A percentile compares a stretch with the other conserved stretches of the same genome.
phyloP scores from a whole-genome alignment of 35 echinoderm and acorn worm genomes.

The Diadema setosum region DNA sequence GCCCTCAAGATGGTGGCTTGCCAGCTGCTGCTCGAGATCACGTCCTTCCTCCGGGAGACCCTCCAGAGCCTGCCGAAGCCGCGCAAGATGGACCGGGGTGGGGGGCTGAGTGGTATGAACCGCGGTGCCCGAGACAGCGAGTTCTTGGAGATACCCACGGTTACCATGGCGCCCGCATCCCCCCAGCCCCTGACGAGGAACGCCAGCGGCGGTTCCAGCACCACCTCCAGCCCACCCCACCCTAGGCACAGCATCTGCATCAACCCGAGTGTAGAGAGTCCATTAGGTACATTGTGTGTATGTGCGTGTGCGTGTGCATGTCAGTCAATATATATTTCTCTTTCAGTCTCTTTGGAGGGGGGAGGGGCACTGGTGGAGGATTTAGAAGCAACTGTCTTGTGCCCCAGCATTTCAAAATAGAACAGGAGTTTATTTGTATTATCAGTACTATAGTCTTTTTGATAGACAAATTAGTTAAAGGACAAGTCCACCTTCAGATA shows the following conservation, averaged over 20 bases:
- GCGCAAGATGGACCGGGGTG: conserved; percentile 66
- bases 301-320: too few relatives aligned
- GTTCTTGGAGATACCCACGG: conserved; percentile 71
- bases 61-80: conserved; percentile 90
- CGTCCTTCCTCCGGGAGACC: conserved; percentile 88
- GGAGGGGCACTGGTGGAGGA: too few relatives aligned
- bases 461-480: too few relatives aligned
- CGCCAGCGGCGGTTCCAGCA: conserved; percentile 83
- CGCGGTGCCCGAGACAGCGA: conserved; percentile 62
- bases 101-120: not conserved
- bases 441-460: too few relatives aligned
- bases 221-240: conserved; percentile 86
- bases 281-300: conserved; percentile 67
- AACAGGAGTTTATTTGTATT: too few relatives aligned
- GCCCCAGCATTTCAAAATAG: too few relatives aligned
- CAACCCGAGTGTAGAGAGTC: conserved; percentile 72
- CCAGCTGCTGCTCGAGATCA: conserved; percentile 91
- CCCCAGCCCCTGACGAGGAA: conserved; percentile 28
- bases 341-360: too few relatives aligned
- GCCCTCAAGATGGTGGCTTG: conserved; percentile 92
- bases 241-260: conserved; percentile 45
- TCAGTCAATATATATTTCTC: too few relatives aligned
- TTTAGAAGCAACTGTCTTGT: too few relatives aligned
- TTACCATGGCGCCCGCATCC: conserved; percentile 52
- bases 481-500: too few relatives aligned